A percentile compares a stretch with the other conserved stretches of the same genome.
These are phyloP conservation scores for Agrypnus murinus DNA, from an alignment of 2,888 invertebrate genomes.

Conservation along the genomic window DNA sequence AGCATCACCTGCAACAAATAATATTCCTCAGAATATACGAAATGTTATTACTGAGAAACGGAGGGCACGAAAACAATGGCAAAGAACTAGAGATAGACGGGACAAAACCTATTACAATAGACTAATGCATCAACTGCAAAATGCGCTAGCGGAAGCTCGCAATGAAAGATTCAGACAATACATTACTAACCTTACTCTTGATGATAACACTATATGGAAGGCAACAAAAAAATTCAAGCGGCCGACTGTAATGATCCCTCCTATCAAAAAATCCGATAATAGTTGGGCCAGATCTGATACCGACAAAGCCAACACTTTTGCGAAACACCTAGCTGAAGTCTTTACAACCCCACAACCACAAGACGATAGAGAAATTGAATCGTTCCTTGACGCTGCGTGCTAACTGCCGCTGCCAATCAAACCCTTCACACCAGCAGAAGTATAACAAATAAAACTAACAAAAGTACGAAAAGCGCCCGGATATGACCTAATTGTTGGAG, in stretches of 20 bases:
- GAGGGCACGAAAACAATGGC: not conserved
- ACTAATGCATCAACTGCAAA: too few species aligned
- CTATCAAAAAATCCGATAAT: not conserved
- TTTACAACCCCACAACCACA: constrained; percentile 2
- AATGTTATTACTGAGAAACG: constrained; percentile 1
- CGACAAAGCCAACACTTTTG: constrained; percentile 2
- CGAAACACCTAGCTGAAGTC: not conserved
- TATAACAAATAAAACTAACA: too few species aligned
- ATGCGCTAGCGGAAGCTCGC: too few species aligned
- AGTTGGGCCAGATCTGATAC: too few species aligned
- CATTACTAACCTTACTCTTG: too few species aligned
- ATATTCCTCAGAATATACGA: not conserved
- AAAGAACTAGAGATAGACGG: not conserved
- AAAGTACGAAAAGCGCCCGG: constrained; percentile 12
- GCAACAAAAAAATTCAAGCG: too few species aligned
- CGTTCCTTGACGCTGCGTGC: too few species aligned
- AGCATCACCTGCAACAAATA: not conserved
- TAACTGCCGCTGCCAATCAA: too few species aligned
- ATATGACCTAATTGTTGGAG: constrained; percentile 10
- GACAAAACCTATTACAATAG: too few species aligned
- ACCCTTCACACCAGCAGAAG: too few species aligned
- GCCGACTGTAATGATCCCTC: not conserved
- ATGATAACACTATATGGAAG: too few species aligned
- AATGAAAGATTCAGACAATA: too few species aligned
- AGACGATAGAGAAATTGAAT: constrained; percentile 2